Evolutionary conservation across 1,140 invertebrate genomes (phyloP).

Genomic region (Zaprionus ornatus): DNA sequence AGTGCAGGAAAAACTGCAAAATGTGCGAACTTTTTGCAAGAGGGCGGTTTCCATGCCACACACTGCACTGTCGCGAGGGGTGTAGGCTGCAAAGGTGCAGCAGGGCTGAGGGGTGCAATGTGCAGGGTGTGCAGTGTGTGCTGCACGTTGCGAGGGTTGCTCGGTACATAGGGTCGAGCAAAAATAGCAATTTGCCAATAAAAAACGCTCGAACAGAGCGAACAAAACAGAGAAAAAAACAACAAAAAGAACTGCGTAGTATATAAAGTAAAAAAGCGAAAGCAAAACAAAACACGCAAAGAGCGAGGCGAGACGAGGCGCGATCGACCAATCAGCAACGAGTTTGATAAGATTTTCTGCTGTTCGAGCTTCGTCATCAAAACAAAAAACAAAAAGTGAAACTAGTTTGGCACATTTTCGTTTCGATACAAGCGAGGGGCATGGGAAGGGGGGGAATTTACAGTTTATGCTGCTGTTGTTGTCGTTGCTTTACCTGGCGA

Average conservation of each 20-base stretch:
- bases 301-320: constrained; percentile 18
- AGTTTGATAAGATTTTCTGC: constrained; percentile 75
- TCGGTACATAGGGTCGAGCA: background rate
- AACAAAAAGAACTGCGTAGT: constrained; percentile 72
- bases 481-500: constrained; percentile 18
- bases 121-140: background rate
- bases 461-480: constrained; percentile 2
- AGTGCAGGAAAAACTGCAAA: background rate
- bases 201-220: constrained; percentile 60
- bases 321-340: constrained; percentile 72
- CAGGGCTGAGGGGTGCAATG: background rate
- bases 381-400: constrained; percentile 49
- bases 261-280: constrained; percentile 36
- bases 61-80: background rate
- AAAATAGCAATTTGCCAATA: constrained; percentile 59
- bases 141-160: constrained; percentile 32
- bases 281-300: constrained; percentile 36
- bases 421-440: background rate
- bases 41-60: constrained; percentile 25
- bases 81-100: background rate
- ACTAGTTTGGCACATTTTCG: constrained; percentile 47
- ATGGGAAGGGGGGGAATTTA: background rate
- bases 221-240: constrained; percentile 70
- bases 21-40: background rate
- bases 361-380: constrained; percentile 42